Conservation (phyloP, 2,113 vertebrate genomes). For the Myiozetetes cayanensis region DNA sequence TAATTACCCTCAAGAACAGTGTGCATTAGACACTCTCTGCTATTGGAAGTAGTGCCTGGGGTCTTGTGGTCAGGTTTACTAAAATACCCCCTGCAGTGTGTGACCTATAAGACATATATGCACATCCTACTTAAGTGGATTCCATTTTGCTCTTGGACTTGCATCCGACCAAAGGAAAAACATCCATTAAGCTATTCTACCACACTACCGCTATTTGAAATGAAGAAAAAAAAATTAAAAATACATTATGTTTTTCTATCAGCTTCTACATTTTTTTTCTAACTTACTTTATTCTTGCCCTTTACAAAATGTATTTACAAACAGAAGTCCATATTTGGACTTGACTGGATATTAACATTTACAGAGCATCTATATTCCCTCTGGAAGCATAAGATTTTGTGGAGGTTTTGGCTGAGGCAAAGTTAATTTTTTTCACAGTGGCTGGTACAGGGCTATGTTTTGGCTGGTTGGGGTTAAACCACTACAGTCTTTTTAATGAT, state of each 20-base stretch:
- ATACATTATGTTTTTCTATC: neutral
- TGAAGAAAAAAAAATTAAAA: neutral
- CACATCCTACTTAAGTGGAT: neutral
- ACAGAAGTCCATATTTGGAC: neutral
- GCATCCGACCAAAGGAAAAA: neutral
- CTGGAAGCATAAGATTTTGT: neutral
- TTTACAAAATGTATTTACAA: neutral
- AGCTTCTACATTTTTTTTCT: neutral
- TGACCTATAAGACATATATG: neutral
- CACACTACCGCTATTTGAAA: neutral
- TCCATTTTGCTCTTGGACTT: neutral
- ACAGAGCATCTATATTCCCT: neutral
- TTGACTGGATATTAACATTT: neutral
- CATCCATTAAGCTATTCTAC: neutral
- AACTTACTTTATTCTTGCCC: neutral
- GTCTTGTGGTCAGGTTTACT: slow-evolving; percentile 10
- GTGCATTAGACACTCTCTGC: slow-evolving; percentile 33
- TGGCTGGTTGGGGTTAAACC: neutral
- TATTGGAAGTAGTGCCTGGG: neutral
- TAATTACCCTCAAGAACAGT: slow-evolving; percentile 18
- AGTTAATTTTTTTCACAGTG: neutral
- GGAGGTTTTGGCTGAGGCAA: neutral
- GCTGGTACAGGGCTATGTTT: neutral
- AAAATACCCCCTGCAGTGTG: neutral
- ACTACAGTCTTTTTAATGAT: neutral